Percentiles rank a stretch among this genome's conserved stretches.
Evolutionary conservation across 2,797 vertebrate species (phyloP).

Genomic region (Lepilemur septentrionalis): DNA sequence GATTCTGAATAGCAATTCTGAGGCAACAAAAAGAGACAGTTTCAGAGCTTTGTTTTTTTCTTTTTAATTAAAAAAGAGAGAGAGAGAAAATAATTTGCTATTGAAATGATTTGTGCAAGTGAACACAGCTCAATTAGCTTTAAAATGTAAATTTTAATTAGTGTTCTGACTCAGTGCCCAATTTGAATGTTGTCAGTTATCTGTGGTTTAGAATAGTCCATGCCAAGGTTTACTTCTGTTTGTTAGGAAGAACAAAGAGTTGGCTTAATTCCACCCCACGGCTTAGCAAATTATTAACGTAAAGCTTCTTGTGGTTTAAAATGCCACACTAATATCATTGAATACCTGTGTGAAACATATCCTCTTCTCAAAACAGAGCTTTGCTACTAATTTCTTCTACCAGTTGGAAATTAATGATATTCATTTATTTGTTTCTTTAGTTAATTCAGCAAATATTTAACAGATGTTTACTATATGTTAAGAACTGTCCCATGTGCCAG

Average conservation of each 20-base stretch:
- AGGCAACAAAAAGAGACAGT: conserved; percentile 47
- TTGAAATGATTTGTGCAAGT: conserved; percentile 65
- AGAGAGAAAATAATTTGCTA: conserved; percentile 51
- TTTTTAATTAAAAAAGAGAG: conserved; percentile 66
- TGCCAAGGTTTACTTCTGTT: conserved; percentile 57
- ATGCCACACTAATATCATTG: background rate
- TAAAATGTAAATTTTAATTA: conserved; percentile 74
- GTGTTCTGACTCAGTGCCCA: conserved; percentile 66
- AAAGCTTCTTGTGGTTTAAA: conserved; percentile 52
- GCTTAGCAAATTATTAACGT: conserved; percentile 36
- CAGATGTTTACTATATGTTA: background rate
- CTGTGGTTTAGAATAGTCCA: conserved; percentile 29
- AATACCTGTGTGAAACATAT: background rate
- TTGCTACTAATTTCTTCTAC: conserved; percentile 1
- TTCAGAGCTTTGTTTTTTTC: conserved; percentile 61
- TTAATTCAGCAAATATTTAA: conserved; percentile 9
- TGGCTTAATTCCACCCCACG: conserved; percentile 34
- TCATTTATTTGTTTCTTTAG: background rate
- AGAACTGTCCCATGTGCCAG: background rate
- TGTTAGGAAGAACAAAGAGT: conserved; percentile 38
- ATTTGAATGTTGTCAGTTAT: conserved; percentile 68
- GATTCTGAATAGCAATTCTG: conserved; percentile 21
- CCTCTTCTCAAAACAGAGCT: background rate
- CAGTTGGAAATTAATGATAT: background rate
- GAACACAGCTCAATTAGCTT: conserved; percentile 68